Percentiles rank a stretch among this genome's conserved stretches.
These are phyloP conservation scores for Tillus elongatus DNA, from an alignment of 2,888 invertebrate species.

Conservation along the genomic window DNA sequence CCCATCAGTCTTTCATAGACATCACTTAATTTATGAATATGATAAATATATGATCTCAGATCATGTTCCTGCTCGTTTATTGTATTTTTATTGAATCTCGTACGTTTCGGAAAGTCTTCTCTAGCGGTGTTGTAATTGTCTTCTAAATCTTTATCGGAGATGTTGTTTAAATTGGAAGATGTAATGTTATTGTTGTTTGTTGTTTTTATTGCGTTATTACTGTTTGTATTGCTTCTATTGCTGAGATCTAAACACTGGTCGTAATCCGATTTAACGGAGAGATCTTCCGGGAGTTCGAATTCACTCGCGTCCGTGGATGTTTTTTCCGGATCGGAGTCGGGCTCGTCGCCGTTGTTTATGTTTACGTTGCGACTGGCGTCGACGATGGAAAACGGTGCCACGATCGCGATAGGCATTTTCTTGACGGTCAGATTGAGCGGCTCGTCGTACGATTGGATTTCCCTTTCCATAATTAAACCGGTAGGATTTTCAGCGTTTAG, in stretches of 20 bases:
- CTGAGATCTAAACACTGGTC: slow-evolving; percentile 6
- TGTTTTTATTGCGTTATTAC: slow-evolving; percentile 6
- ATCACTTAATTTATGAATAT: slow-evolving; percentile 32
- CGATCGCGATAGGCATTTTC: slow-evolving; percentile 47
- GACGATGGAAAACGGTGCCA: slow-evolving; percentile 41
- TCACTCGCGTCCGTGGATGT: slow-evolving; percentile 23
- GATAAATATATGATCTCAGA: slow-evolving; percentile 30
- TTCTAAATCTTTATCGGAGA: no score
- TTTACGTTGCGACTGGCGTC: slow-evolving; percentile 24
- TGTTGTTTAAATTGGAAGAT: slow-evolving; percentile 16
- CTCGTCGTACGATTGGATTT: slow-evolving; percentile 41
- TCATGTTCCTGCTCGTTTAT: slow-evolving; percentile 33
- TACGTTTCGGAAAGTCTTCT: slow-evolving; percentile 16
- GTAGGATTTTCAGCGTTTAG: no score
- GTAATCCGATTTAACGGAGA: slow-evolving; percentile 31
- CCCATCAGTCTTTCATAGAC: slow-evolving; percentile 28
- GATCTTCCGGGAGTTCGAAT: slow-evolving; percentile 41
- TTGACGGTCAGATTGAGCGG: slow-evolving; percentile 44
- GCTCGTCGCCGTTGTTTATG: slow-evolving; percentile 17
- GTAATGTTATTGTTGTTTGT: slow-evolving; percentile 14
- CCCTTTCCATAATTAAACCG: slow-evolving; percentile 28
- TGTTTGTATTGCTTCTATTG: slow-evolving; percentile 4
- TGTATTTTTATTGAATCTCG: slow-evolving; percentile 39
- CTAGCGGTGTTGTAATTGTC: not conserved
- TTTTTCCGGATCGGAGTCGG: slow-evolving; percentile 20